Evolutionary conservation across 53 echinoderm and acorn worm species (phyloP).

Genomic region (Zoroaster sp.): DNA sequence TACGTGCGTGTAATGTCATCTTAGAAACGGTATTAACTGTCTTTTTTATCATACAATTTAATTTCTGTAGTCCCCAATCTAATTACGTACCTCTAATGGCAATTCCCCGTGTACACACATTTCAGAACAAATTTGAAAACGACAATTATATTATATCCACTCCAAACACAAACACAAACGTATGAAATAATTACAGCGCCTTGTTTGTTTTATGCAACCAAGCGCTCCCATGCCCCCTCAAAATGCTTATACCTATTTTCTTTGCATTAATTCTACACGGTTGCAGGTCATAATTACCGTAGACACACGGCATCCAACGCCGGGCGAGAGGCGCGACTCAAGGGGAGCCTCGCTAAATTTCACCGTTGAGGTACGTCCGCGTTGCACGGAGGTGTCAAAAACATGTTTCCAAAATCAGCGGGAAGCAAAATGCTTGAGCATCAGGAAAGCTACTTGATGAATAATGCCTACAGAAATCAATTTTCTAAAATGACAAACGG

Average conservation of each 20-base stretch:
- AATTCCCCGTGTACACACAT: no score
- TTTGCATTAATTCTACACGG: slow-evolving; percentile 34
- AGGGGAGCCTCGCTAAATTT: not conserved
- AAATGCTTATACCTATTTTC: slow-evolving; percentile 28
- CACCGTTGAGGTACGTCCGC: not conserved
- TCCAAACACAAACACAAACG: not conserved
- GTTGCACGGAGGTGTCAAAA: not conserved
- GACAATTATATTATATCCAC: not conserved
- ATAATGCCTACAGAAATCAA: not conserved
- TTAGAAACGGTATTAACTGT: no score
- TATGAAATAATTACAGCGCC: slow-evolving; percentile 25
- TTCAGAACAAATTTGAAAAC: not conserved
- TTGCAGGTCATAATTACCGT: slow-evolving; percentile 27
- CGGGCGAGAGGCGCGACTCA: not conserved
- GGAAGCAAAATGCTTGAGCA: not conserved
- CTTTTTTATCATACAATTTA: no score
- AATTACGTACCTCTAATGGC: no score
- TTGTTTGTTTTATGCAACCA: slow-evolving; percentile 51
- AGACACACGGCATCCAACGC: not conserved
- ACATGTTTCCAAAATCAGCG: not conserved
- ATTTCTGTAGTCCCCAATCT: no score
- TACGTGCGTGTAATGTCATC: no score
- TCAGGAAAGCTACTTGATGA: not conserved
- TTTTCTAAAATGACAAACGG: not conserved
- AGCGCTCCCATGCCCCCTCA: not conserved